Percentiles rank a stretch among this genome's conserved stretches.
phyloP scores from a whole-genome alignment of 2,888 invertebrate species.

The Chrysotoxum bicinctum region DNA sequence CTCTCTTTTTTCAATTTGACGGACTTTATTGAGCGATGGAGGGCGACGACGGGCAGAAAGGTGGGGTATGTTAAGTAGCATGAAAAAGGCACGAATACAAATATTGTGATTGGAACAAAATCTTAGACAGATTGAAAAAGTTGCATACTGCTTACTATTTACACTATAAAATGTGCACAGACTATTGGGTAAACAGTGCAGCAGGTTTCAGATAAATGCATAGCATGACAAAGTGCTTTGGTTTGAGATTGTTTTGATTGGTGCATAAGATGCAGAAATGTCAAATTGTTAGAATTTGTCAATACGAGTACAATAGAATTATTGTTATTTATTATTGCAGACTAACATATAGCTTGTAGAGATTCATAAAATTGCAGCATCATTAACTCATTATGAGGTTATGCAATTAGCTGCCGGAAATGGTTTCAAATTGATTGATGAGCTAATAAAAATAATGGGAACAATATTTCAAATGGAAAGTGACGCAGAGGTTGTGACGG shows the following conservation, averaged over 20 bases:
- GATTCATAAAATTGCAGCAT: neutral
- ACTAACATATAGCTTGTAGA: neutral
- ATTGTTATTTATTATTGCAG: neutral
- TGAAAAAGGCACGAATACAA: conserved; percentile 16
- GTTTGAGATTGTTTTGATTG: neutral
- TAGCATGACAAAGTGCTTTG: conserved; percentile 14
- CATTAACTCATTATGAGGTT: no score
- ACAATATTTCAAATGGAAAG: no score
- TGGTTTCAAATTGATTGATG: no score
- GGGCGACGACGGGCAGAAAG: neutral
- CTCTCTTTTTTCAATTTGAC: conserved; percentile 64
- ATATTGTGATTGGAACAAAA: conserved; percentile 16
- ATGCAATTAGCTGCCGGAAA: no score
- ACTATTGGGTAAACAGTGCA: conserved; percentile 29
- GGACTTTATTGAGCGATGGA: neutral
- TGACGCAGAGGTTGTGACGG: no score
- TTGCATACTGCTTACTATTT: conserved; percentile 12
- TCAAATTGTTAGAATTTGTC: neutral
- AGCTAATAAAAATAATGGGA: no score
- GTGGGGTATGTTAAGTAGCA: conserved; percentile 19
- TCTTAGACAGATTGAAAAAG: neutral
- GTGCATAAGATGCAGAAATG: neutral
- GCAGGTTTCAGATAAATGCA: conserved; percentile 38
- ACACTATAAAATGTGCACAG: conserved; percentile 12
- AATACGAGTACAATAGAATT: neutral